Evolutionary conservation across 2,888 invertebrate genomes (phyloP).

Genomic region (Spisula subtruncata): DNA sequence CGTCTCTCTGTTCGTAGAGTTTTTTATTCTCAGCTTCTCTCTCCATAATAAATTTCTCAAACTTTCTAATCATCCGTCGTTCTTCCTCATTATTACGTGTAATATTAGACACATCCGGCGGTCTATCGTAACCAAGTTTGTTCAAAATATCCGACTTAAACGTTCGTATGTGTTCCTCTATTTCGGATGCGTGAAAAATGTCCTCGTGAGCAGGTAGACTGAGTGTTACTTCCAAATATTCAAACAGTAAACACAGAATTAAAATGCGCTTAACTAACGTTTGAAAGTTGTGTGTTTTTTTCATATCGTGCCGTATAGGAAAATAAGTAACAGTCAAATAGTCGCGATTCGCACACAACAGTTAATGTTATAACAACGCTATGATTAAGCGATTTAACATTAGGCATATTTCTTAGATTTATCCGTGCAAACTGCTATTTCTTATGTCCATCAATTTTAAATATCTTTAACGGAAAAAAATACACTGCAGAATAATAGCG

Average conservation of each 20-base stretch:
- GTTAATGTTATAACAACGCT: conserved; percentile 30
- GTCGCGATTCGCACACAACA: conserved; percentile 20
- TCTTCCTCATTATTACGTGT: conserved; percentile 72
- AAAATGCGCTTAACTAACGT: conserved; percentile 39
- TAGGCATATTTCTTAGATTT: conserved; percentile 59
- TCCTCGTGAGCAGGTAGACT: conserved; percentile 43
- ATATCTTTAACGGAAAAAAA: background rate
- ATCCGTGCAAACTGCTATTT: conserved; percentile 20
- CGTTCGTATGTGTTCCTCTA: conserved; percentile 66
- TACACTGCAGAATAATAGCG: background rate
- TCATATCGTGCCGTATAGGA: conserved; percentile 57
- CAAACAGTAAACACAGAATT: conserved; percentile 35
- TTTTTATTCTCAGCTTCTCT: conserved; percentile 42
- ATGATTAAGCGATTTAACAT: conserved; percentile 41
- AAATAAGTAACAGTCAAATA: conserved; percentile 45
- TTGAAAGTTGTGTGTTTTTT: conserved; percentile 45
- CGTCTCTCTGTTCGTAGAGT: conserved; percentile 48
- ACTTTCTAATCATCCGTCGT: conserved; percentile 70
- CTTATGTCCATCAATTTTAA: conserved; percentile 24
- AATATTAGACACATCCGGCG: conserved; percentile 65
- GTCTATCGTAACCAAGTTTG: conserved; percentile 64
- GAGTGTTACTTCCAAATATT: conserved; percentile 29
- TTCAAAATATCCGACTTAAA: conserved; percentile 72
- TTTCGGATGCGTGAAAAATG: conserved; percentile 28
- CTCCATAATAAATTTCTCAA: conserved; percentile 69